Evolutionary conservation across 2,113 vertebrate genomes (phyloP).

Genomic region (Thunnus thynnus): DNA sequence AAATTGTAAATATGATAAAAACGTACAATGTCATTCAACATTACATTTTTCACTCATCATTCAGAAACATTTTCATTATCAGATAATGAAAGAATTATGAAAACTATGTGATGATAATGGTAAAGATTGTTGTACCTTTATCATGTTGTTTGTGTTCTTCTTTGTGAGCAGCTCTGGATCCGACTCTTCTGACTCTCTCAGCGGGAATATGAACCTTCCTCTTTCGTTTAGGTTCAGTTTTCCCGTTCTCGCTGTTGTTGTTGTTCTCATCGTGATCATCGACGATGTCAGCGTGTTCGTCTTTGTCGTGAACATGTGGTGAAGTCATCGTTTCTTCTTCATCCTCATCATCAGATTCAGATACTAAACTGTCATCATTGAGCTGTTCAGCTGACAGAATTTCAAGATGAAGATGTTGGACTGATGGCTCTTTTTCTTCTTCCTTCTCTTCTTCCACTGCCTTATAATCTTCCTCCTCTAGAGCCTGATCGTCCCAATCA

Average conservation of each 20-base stretch:
- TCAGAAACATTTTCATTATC: constrained; percentile 19
- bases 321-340: constrained; percentile 15
- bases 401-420: constrained; percentile 34
- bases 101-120: constrained; percentile 20
- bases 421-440: constrained; percentile 2
- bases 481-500: constrained; percentile 5
- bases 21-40: neutral
- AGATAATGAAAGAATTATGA: constrained; percentile 23
- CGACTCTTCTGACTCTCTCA: constrained; percentile 29
- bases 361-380: neutral
- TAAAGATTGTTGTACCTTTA: constrained; percentile 75
- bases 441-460: constrained; percentile 11
- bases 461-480: constrained; percentile 1
- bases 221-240: constrained; percentile 38
- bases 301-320: neutral
- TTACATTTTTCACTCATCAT: neutral
- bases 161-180: constrained; percentile 33
- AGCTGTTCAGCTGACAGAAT: constrained; percentile 27
- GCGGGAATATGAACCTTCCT: constrained; percentile 35
- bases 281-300: constrained; percentile 35
- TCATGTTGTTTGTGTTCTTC: constrained; percentile 21
- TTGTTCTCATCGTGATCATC: constrained; percentile 74
- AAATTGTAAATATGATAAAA: neutral
- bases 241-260: constrained; percentile 78
- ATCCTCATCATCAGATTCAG: constrained; percentile 35